Conservation (phyloP, 2,113 vertebrate genomes). For the Polypterus bichir region DNA sequence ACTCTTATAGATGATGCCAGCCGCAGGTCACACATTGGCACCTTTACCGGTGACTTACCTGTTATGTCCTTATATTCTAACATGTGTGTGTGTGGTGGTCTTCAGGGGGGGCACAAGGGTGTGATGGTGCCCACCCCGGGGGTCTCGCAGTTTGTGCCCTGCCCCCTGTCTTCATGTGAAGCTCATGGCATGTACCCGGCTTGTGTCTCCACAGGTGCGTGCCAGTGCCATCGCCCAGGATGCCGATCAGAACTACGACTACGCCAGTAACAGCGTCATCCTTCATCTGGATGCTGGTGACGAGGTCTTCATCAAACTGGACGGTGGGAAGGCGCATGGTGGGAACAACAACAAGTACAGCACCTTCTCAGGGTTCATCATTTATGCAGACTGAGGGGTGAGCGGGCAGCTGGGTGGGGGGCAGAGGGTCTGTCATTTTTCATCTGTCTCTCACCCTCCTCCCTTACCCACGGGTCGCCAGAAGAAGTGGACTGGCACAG, state of each 20-base stretch:
- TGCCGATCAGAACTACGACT: slow-evolving; percentile 96
- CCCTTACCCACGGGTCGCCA: too few relatives aligned
- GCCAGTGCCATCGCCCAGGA: slow-evolving; percentile 95
- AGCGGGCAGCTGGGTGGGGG: not conserved
- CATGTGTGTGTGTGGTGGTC: not conserved
- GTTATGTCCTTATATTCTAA: too few relatives aligned
- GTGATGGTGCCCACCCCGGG: not conserved
- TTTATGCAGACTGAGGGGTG: slow-evolving; percentile 79
- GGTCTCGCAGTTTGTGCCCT: not conserved
- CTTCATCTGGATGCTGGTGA: slow-evolving; percentile 91
- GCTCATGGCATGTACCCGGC: too few relatives aligned
- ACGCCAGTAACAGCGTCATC: slow-evolving; percentile 95
- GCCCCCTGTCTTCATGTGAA: not conserved
- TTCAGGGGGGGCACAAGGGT: not conserved
- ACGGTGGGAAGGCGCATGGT: slow-evolving; percentile 91
- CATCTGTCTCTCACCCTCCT: too few relatives aligned
- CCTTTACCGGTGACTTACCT: too few relatives aligned
- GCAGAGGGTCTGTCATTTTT: not conserved
- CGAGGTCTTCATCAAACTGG: slow-evolving; percentile 92
- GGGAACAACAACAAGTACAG: slow-evolving; percentile 99
- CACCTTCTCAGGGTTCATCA: slow-evolving; percentile 97
- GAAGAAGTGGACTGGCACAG: too few relatives aligned
- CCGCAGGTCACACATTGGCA: too few relatives aligned
- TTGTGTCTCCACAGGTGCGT: slow-evolving; percentile 58
- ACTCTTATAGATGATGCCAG: too few relatives aligned